Conservation (phyloP, 2,797 vertebrate species). For the Nyctibius grandis region DNA sequence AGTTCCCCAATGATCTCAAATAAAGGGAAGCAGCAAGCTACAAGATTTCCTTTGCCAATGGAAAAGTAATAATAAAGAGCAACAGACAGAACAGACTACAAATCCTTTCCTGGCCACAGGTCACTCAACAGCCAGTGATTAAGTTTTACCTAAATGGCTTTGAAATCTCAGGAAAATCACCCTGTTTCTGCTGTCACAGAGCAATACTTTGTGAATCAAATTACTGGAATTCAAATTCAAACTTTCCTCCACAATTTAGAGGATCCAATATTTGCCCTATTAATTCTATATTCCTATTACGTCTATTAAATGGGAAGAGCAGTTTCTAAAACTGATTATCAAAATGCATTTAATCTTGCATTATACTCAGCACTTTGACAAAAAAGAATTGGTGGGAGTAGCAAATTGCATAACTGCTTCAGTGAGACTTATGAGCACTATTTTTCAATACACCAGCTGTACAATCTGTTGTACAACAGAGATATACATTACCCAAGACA, state of each 20-base stretch:
- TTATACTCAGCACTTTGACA: not conserved
- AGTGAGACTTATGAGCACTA: not conserved
- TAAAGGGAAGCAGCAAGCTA: not conserved
- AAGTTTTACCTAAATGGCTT: not conserved
- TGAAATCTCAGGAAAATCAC: not conserved
- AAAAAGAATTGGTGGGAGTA: not conserved
- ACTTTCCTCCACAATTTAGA: not conserved
- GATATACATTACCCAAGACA: not conserved
- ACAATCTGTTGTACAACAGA: not conserved
- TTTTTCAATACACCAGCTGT: constrained; percentile 5
- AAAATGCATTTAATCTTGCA: not conserved
- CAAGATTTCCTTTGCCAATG: not conserved
- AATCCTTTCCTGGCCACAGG: not conserved
- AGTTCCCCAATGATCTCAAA: not conserved
- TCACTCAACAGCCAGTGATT: not conserved
- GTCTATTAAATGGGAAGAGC: not conserved
- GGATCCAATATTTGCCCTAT: not conserved
- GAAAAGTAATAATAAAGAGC: not conserved
- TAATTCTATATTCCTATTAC: not conserved
- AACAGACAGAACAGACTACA: not conserved
- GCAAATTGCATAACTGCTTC: not conserved
- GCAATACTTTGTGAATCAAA: not conserved
- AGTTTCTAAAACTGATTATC: not conserved
- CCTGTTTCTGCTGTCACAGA: not conserved
- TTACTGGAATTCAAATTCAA: not conserved